A percentile compares a stretch with the other conserved stretches of the same genome.
Evolutionary conservation across 2,797 vertebrate species (phyloP).

Genomic region (Sebastes cheni): DNA sequence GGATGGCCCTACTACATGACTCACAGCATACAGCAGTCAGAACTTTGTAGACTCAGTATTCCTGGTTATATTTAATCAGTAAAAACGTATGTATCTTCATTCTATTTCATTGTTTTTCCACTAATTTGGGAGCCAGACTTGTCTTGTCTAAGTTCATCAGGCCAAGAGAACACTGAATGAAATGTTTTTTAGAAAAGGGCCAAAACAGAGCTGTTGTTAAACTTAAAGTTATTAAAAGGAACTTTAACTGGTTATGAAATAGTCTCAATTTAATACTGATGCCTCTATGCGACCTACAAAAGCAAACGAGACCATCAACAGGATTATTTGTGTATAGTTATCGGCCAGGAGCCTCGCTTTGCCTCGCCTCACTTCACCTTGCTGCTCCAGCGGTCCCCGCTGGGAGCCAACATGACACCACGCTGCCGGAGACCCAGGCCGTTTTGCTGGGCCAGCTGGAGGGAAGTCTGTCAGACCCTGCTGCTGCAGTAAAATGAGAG

Average conservation of each 20-base stretch:
- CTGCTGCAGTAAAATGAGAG: too few species aligned
- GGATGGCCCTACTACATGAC: not conserved
- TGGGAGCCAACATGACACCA: too few species aligned
- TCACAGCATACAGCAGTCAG: not conserved
- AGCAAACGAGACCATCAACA: too few species aligned
- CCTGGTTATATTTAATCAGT: not conserved
- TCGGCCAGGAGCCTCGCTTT: too few species aligned
- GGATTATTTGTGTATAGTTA: too few species aligned
- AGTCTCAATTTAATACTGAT: not conserved
- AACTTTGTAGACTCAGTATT: slow-evolving; percentile 9
- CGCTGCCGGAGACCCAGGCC: too few species aligned
- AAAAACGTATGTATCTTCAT: not conserved
- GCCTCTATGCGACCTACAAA: not conserved
- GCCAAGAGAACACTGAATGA: not conserved
- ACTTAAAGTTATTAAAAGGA: not conserved
- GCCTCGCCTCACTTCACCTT: too few species aligned
- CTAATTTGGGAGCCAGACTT: not conserved
- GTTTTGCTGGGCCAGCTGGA: too few species aligned
- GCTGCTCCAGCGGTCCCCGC: too few species aligned
- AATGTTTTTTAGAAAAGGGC: not conserved
- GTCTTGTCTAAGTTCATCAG: not conserved
- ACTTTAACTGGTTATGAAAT: not conserved
- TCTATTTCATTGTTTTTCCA: not conserved
- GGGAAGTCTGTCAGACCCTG: too few species aligned
- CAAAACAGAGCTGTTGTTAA: not conserved